These are phyloP conservation scores for Siniperca scherzeri DNA, from an alignment of 2,797 vertebrate species.

Conservation along the genomic window DNA sequence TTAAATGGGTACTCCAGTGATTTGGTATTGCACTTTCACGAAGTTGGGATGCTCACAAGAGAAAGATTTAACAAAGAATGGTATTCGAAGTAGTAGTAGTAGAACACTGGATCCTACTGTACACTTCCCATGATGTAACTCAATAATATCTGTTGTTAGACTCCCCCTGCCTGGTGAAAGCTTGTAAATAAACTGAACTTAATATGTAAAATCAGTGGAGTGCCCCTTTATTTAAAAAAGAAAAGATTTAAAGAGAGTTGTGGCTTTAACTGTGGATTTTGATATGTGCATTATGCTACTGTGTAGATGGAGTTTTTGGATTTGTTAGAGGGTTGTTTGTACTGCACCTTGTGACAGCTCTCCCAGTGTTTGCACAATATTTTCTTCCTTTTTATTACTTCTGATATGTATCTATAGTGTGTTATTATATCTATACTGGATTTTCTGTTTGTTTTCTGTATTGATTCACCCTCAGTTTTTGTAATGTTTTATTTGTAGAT, in stretches of 20 bases:
- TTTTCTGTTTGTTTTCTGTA: slow-evolving; percentile 2
- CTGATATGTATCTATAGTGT: too few relatives aligned
- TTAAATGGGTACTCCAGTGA: neutral
- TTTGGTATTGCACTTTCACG: neutral
- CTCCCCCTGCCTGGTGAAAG: neutral
- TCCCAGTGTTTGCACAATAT: neutral
- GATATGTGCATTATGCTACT: neutral
- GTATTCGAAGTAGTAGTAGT: neutral
- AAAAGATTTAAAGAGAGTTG: neutral
- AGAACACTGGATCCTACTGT: neutral
- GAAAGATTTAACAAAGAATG: neutral
- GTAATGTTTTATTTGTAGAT: neutral
- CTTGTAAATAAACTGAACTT: neutral
- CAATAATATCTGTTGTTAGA: neutral
- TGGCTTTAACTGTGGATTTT: neutral
- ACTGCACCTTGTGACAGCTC: neutral
- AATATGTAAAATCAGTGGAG: neutral
- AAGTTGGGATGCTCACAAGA: neutral
- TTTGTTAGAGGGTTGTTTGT: neutral
- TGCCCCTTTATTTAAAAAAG: neutral
- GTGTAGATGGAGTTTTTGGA: neutral
- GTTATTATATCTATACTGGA: neutral
- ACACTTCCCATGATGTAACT: neutral
- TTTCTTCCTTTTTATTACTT: neutral
- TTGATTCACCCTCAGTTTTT: neutral